phyloP scores from a whole-genome alignment of 2,113 vertebrate species.

The Tragulus kanchil region DNA sequence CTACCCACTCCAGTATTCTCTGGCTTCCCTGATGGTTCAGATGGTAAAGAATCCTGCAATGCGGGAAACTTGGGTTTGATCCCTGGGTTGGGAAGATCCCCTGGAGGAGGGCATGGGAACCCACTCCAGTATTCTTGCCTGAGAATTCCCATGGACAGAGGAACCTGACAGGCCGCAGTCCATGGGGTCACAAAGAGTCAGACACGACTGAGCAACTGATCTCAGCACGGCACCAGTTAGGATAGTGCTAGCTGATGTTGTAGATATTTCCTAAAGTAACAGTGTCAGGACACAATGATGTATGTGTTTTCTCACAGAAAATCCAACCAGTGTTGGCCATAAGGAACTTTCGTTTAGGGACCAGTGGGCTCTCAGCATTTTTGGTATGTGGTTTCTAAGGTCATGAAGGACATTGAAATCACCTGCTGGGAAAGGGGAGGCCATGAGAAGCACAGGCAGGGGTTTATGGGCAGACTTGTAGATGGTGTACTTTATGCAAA shows the following conservation, averaged over 20 bases:
- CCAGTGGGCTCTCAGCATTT: background rate
- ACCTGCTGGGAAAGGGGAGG: too few relatives aligned
- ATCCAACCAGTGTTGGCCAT: background rate
- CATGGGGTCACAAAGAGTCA: too few relatives aligned
- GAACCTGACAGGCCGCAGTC: too few relatives aligned
- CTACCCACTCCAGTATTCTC: too few relatives aligned
- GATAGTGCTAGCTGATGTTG: background rate
- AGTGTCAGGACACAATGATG: background rate
- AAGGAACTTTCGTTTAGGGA: background rate
- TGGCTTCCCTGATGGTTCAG: too few relatives aligned
- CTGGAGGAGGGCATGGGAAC: too few relatives aligned
- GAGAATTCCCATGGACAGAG: too few relatives aligned
- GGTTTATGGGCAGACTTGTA: background rate
- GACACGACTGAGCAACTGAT: too few relatives aligned
- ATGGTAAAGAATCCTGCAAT: too few relatives aligned
- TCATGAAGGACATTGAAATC: background rate
- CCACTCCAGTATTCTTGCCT: too few relatives aligned
- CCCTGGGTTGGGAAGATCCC: too few relatives aligned
- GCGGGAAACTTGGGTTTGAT: too few relatives aligned
- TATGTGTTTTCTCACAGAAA: background rate
- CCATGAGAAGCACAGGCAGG: rapidly evolving
- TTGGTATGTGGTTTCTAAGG: background rate
- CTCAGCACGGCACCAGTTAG: background rate
- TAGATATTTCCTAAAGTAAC: background rate
- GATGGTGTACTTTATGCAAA: rapidly evolving